These are phyloP conservation scores for Pangasius macronema DNA, from an alignment of 2,797 vertebrate genomes.

Conservation along the genomic window DNA sequence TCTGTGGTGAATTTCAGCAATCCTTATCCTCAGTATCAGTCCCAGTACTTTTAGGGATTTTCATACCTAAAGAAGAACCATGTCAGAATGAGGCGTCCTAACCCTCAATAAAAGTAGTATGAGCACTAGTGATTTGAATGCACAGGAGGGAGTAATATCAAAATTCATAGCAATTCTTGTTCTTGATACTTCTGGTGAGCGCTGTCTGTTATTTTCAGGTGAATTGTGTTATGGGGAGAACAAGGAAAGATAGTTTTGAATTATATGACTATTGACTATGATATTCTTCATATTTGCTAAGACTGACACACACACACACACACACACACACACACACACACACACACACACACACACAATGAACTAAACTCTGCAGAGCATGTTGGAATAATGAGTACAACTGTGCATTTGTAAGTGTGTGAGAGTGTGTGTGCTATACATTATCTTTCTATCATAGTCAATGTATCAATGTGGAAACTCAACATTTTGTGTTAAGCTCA, in stretches of 20 bases:
- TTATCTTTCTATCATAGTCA: too few relatives aligned
- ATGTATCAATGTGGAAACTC: not conserved
- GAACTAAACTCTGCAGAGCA: too few relatives aligned
- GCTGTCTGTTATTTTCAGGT: not conserved
- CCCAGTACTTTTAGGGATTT: not conserved
- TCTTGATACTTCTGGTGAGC: not conserved
- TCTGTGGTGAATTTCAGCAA: not conserved
- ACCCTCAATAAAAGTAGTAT: not conserved
- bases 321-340: not conserved
- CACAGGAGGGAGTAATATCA: not conserved
- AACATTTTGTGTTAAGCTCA: not conserved
- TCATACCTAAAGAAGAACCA: not conserved
- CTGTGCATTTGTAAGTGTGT: too few relatives aligned
- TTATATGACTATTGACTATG: too few relatives aligned
- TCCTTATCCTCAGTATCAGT: not conserved
- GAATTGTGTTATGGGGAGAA: not conserved
- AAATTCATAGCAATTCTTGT: not conserved
- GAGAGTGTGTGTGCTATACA: too few relatives aligned
- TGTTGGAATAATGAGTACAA: too few relatives aligned
- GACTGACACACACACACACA: not conserved
- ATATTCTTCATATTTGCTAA: not conserved
- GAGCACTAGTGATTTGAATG: not conserved
- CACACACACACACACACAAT: not conserved
- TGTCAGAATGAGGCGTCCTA: not conserved
- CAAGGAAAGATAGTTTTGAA: not conserved